These are phyloP conservation scores for Gnatocerus cornutus DNA, from an alignment of 2,888 invertebrate species.

Conservation along the genomic window DNA sequence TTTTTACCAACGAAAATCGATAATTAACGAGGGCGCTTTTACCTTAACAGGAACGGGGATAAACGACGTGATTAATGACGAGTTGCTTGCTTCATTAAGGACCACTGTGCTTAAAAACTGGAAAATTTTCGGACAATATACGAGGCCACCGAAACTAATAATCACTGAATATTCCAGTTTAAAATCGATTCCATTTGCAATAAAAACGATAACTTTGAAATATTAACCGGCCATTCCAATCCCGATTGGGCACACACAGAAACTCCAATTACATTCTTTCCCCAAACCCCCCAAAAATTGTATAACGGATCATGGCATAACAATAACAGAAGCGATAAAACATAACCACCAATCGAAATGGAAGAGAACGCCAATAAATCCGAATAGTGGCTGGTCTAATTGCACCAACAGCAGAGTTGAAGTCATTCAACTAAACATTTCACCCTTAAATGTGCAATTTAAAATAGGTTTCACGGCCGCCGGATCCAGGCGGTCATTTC, in stretches of 20 bases:
- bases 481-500: constrained; percentile 29
- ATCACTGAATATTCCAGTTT: constrained; percentile 1
- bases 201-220: constrained; percentile 2
- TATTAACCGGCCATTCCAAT: not conserved
- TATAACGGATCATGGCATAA: constrained; percentile 21
- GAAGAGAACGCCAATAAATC: constrained; percentile 34
- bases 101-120: constrained; percentile 26
- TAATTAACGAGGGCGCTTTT: constrained; percentile 18
- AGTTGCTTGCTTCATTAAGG: constrained; percentile 22
- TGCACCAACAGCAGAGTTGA: constrained; percentile 31
- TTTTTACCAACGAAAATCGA: constrained; percentile 26
- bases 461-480: constrained; percentile 36
- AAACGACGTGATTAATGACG: constrained; percentile 31
- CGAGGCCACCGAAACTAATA: not conserved
- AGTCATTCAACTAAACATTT: constrained; percentile 34
- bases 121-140: constrained; percentile 5
- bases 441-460: constrained; percentile 32
- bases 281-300: not conserved
- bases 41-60: constrained; percentile 4
- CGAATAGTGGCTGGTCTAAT: constrained; percentile 17
- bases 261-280: not conserved
- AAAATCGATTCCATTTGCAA: not conserved
- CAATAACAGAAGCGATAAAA: constrained; percentile 38
- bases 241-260: not conserved
- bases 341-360: constrained; percentile 31